Evolutionary conservation across 1,140 invertebrate species (phyloP).

Genomic region (Drosophila melanica): DNA sequence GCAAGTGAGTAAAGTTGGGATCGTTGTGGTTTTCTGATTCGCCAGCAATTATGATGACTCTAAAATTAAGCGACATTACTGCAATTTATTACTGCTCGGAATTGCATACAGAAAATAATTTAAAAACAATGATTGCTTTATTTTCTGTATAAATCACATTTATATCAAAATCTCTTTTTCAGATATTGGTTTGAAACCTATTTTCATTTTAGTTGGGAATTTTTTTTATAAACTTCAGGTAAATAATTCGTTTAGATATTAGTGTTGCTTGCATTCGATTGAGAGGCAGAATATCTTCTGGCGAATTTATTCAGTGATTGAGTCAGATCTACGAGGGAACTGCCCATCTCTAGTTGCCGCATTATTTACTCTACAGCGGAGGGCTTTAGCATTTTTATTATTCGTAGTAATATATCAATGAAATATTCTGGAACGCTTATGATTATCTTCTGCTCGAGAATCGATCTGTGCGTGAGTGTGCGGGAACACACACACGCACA

Average conservation of each 20-base stretch:
- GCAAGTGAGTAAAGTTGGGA: not conserved
- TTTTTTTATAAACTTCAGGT: too few relatives aligned
- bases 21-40: not conserved
- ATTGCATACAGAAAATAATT: too few relatives aligned
- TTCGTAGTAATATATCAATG: constrained; percentile 79
- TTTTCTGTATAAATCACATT: too few relatives aligned
- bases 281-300: too few relatives aligned
- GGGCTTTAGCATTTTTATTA: constrained; percentile 9
- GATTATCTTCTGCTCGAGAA: constrained; percentile 42
- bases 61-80: too few relatives aligned
- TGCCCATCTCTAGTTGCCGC: constrained; percentile 18
- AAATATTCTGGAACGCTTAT: constrained; percentile 47
- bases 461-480: constrained; percentile 3
- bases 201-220: too few relatives aligned
- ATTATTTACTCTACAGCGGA: constrained; percentile 22
- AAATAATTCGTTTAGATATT: too few relatives aligned
- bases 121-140: too few relatives aligned
- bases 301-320: not conserved
- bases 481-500: not conserved
- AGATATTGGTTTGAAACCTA: too few relatives aligned
- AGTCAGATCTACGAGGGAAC: not conserved
- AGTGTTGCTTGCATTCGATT: too few relatives aligned
- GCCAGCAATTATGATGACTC: not conserved
- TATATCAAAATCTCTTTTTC: too few relatives aligned
- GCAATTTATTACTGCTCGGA: too few relatives aligned